These are phyloP conservation scores for Stylophora pistillata DNA, from an alignment of 64 coral and sea anemone species.

Conservation along the genomic window DNA sequence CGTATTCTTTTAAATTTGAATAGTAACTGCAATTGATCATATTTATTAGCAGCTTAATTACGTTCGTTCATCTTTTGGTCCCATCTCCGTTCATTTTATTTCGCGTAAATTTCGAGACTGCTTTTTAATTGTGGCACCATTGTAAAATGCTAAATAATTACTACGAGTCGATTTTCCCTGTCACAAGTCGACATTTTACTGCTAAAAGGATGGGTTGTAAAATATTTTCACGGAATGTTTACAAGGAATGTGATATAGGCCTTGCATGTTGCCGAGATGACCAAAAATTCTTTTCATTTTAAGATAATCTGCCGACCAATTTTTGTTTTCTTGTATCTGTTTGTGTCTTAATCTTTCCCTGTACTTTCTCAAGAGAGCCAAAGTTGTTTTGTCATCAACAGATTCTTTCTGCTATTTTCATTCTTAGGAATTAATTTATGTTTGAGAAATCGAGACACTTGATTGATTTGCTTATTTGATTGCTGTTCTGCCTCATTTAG, in stretches of 20 bases:
- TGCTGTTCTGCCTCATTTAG: background rate
- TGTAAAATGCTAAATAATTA: slow-evolving; percentile 3
- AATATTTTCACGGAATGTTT: slow-evolving; percentile 21
- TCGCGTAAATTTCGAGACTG: background rate
- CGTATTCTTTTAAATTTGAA: background rate
- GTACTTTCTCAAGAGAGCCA: background rate
- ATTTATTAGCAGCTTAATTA: background rate
- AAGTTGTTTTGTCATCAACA: slow-evolving; percentile 1
- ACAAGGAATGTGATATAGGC: background rate
- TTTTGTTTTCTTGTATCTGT: background rate
- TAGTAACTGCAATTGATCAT: background rate
- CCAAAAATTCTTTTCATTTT: background rate
- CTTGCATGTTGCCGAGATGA: background rate
- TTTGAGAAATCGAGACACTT: background rate
- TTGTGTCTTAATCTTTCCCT: background rate
- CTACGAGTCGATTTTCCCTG: background rate
- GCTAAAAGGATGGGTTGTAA: slow-evolving; percentile 8
- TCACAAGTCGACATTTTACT: slow-evolving; percentile 1
- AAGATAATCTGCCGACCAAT: background rate
- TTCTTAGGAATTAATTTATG: background rate
- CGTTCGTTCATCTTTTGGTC: too few species aligned
- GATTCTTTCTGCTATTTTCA: background rate
- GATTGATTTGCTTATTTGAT: background rate
- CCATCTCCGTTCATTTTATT: background rate
- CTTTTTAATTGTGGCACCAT: background rate